Base-by-base conservation (phyloP, 2,113 vertebrate species). In the Falco punctatus region DNA sequence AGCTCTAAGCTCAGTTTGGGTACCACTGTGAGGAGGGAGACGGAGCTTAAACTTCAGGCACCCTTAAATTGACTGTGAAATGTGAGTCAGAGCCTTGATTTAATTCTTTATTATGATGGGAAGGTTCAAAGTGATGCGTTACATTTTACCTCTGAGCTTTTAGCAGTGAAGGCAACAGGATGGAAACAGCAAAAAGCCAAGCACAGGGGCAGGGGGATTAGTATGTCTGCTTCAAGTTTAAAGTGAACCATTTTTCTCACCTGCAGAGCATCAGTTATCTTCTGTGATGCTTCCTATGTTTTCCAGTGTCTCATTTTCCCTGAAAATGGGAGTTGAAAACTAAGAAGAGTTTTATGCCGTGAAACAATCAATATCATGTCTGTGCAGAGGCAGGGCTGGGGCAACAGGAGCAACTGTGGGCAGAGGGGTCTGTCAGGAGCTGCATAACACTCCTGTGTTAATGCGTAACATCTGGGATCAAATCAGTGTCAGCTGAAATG, bases 21-120 rank as follows among this genome's bases (percentile, higher is more conserved):
- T 40, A 79, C 13, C 49, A 30, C 62, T 46, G 81, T 44, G 71
- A 77, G 58, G 27, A 77, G 44, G 46, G 21, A 86, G 42, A 35
- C 46, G 81, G 78, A 94, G 11, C 24, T 54, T 77, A 28, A 91
- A 72, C 19, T 87, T 69, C 40, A 75, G 15, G 58, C 17, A 38
- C 15, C 21, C 22, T 81, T 62, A 94, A 81, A 91, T 30, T 77
- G 62, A n/a, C 67, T 95, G 62, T 96, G 93, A 96, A 93, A 91
- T 85, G 49, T 54, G 74, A 93, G 33, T 81, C 44, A 75, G 52
- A 80, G 46, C n/a, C 52, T 75, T 75, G 72, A 72, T 78, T 94
- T 94, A 78, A 64, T 74, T 91, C 69, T 74, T 81, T 61, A 15
- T 87, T 69, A 35, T 27, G 28, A 24, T 2, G 4, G 10, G 9